Conservation (phyloP, 2,113 vertebrate species). For the Gavialis gangeticus region DNA sequence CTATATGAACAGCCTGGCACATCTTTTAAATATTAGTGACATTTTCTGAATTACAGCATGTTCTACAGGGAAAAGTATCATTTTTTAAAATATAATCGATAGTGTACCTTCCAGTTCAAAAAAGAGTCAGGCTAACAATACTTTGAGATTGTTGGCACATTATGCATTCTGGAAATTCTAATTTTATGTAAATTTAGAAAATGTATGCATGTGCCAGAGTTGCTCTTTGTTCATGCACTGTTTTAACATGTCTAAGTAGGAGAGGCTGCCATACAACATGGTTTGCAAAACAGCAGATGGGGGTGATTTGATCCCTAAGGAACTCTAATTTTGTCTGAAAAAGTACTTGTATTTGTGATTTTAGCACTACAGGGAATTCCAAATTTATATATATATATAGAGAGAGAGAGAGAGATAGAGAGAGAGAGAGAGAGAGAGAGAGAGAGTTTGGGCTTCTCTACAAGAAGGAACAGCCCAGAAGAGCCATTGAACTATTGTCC, state of each 20-base stretch:
- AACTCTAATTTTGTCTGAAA: conserved; percentile 71
- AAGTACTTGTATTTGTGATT: conserved; percentile 70
- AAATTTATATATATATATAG: background rate
- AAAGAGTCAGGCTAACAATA: conserved; percentile 67
- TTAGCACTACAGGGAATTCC: conserved; percentile 50
- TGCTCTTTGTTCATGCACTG: conserved; percentile 75
- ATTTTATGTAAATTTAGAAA: conserved; percentile 77
- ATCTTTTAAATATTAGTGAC: conserved; percentile 18
- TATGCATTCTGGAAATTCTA: conserved; percentile 77
- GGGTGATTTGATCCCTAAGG: conserved; percentile 73
- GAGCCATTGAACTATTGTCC: conserved; percentile 32
- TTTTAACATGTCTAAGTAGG: conserved; percentile 79
- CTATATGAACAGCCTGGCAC: background rate
- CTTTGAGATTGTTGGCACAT: conserved; percentile 67
- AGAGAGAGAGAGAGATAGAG: too few species aligned
- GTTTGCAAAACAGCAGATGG: conserved; percentile 76
- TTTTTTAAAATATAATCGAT: conserved; percentile 41
- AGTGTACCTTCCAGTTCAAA: conserved; percentile 46
- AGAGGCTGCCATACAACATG: conserved; percentile 71
- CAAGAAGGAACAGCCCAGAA: conserved; percentile 39
- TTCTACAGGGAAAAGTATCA: conserved; percentile 42
- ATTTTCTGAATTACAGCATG: conserved; percentile 36
- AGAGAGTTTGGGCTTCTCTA: conserved; percentile 46
- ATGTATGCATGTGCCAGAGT: conserved; percentile 74
- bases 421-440: too few species aligned